Conservation (phyloP, 2,888 invertebrate genomes). For the Drosophila kanekoi region DNA sequence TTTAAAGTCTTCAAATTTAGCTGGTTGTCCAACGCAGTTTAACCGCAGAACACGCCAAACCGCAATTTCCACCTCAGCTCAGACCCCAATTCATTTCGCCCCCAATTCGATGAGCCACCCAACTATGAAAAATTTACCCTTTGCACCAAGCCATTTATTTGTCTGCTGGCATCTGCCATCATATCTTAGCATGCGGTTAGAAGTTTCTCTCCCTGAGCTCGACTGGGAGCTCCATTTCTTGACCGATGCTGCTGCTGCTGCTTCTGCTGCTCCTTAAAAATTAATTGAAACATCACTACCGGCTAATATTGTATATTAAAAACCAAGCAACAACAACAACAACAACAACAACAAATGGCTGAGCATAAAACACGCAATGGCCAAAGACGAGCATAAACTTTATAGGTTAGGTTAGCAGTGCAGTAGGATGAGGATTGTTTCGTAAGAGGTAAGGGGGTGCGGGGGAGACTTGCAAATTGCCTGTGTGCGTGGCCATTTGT, state of each 20-base stretch:
- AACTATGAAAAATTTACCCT: conserved; percentile 78
- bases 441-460: accelerated
- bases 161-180: conserved; percentile 69
- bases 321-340: conserved; percentile 38
- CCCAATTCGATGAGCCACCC: conserved; percentile 44
- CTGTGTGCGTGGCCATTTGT: conserved; percentile 73
- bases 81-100: background rate
- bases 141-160: conserved; percentile 78
- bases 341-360: conserved; percentile 40
- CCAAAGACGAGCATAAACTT: conserved; percentile 44
- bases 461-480: conserved; percentile 68
- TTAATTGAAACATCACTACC: conserved; percentile 80
- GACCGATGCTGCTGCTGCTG: background rate
- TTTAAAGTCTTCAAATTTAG: conserved; percentile 27
- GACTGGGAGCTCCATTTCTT: conserved; percentile 12
- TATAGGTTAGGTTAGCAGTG: conserved; percentile 18
- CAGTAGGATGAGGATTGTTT: background rate
- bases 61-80: background rate
- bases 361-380: conserved; percentile 63
- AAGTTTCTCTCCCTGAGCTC: conserved; percentile 7
- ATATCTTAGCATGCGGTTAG: conserved; percentile 73
- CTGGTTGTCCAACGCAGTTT: conserved; percentile 37
- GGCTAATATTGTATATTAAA: conserved; percentile 75
- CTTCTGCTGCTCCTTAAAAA: conserved; percentile 65
- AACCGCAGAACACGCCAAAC: conserved; percentile 28